Conservation (phyloP, 1,140 invertebrate genomes). For the Achatina immaculata region DNA sequence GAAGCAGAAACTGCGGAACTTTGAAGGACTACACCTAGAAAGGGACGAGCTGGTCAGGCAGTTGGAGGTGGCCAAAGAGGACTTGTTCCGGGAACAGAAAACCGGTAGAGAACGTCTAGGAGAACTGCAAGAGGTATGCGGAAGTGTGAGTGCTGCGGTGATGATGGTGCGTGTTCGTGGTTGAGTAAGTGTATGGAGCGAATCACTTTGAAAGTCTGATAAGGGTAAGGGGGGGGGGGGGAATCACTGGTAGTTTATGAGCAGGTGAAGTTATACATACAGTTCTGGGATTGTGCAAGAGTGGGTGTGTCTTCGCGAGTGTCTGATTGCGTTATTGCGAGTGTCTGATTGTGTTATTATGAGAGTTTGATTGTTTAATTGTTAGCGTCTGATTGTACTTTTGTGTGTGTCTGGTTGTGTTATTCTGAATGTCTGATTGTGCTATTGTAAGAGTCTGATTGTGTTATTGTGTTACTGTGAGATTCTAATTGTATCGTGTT, state of each 20-base stretch:
- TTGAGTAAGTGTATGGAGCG: background rate
- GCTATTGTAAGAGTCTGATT: too few relatives aligned
- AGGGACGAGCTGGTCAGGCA: conserved; percentile 62
- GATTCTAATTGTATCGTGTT: too few relatives aligned
- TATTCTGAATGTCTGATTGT: too few relatives aligned
- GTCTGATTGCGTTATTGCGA: too few relatives aligned
- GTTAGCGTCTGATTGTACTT: too few relatives aligned
- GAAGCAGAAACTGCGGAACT: conserved; percentile 49
- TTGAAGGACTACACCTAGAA: conserved; percentile 58
- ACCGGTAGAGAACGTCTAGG: conserved; percentile 52
- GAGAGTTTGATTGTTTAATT: too few relatives aligned
- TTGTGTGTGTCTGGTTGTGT: too few relatives aligned
- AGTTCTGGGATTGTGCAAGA: too few relatives aligned
- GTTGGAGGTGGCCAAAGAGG: conserved; percentile 61
- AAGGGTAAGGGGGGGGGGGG: background rate
- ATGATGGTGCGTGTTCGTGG: background rate
- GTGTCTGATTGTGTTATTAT: too few relatives aligned
- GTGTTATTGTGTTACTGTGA: too few relatives aligned
- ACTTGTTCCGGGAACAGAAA: conserved; percentile 64
- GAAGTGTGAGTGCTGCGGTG: background rate
- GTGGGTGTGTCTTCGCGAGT: too few relatives aligned
- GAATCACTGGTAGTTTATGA: background rate
- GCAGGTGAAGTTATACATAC: background rate
- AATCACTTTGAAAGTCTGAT: background rate
- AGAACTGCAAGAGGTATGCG: conserved; percentile 61